Evolutionary conservation across 2,888 invertebrate species (phyloP), one percentile per base, ranked within the genome.

Genomic region (Hirtodrosophila confusa): DNA sequence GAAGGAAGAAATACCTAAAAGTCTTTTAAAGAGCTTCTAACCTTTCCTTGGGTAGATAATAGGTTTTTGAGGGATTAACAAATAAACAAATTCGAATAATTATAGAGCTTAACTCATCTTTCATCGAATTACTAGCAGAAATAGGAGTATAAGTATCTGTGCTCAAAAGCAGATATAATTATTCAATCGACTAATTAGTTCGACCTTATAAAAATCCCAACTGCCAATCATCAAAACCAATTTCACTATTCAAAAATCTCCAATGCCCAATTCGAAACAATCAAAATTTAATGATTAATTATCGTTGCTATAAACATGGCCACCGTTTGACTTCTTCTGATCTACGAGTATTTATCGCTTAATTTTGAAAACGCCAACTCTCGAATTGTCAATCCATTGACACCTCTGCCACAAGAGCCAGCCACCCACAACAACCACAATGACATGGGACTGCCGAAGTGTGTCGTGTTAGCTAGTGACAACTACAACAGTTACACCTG

Each of bases 401-500:
- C 85, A 75, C 78, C 58, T 69, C 72, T 36, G 36, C 39, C 53
- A 41, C 36, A 47, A 35, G 31, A 17, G 17, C 33, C 41, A 35
- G 58, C 65, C 49, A 47, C 55, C 48, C 60, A 58, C 58, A 27
- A 24, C 24, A 17, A 40, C 41, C 53, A 35, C 55, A 50, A 17
- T 31, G 48, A 12, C 39, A 54, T 29, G 41, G n/a, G 37, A 54
- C 45, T 49, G 50, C 48, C 49, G 54, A 64, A 58, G 74, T 64
- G 71, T 62, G 67, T 58, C 69, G 71, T 62, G 67, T 58, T 73
- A 75, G 60, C 79, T 69, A 64, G 56, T 69, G 79, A 69, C 71
- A 83, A 57, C 51, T 51, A 49, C 79, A 57, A 47, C 60, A 57
- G 41, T 39, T 43, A 53, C 80, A 72, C 58, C 74, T 63, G 49